These are phyloP conservation scores for Plumapathes pennacea DNA, from an alignment of 92 coral and sea anemone species.

Conservation along the genomic window DNA sequence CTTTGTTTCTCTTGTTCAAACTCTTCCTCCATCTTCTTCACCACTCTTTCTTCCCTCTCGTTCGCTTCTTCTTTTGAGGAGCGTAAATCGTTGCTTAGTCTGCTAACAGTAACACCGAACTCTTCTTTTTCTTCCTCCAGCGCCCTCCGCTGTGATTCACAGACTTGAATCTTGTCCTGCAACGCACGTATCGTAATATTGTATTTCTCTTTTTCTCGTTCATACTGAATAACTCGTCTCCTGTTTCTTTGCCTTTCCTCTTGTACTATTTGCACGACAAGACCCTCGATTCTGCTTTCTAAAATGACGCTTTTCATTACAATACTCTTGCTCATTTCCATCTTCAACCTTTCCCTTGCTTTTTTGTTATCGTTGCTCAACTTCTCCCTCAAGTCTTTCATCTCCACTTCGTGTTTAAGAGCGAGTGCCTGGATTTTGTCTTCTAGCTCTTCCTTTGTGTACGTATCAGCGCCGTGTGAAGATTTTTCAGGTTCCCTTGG, in stretches of 20 bases:
- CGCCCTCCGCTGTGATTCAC: no score
- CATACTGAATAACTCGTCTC: slow-evolving; percentile 13
- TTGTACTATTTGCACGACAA: slow-evolving; percentile 44
- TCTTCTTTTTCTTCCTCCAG: slow-evolving; percentile 70
- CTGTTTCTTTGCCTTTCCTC: slow-evolving; percentile 48
- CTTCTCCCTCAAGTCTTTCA: slow-evolving; percentile 50
- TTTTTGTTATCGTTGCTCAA: slow-evolving; percentile 57
- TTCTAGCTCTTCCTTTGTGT: no score
- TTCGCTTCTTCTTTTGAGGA: slow-evolving; percentile 76
- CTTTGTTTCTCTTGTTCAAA: slow-evolving; percentile 66
- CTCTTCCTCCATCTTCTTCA: slow-evolving; percentile 59
- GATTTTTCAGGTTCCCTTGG: no score
- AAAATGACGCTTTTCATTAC: slow-evolving; percentile 40
- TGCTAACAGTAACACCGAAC: slow-evolving; percentile 72
- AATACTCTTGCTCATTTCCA: slow-evolving; percentile 51
- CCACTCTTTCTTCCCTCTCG: slow-evolving; percentile 69
- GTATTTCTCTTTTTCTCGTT: slow-evolving; percentile 26
- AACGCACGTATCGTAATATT: no score
- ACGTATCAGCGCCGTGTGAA: no score
- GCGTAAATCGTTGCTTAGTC: slow-evolving; percentile 73
- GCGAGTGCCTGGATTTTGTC: no score
- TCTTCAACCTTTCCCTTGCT: slow-evolving; percentile 55
- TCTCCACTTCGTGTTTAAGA: slow-evolving; percentile 51
- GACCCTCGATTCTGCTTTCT: slow-evolving; percentile 48
- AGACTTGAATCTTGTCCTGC: no score